These are phyloP conservation scores for Autographa gamma DNA, from an alignment of 2,888 invertebrate genomes.

Conservation along the genomic window DNA sequence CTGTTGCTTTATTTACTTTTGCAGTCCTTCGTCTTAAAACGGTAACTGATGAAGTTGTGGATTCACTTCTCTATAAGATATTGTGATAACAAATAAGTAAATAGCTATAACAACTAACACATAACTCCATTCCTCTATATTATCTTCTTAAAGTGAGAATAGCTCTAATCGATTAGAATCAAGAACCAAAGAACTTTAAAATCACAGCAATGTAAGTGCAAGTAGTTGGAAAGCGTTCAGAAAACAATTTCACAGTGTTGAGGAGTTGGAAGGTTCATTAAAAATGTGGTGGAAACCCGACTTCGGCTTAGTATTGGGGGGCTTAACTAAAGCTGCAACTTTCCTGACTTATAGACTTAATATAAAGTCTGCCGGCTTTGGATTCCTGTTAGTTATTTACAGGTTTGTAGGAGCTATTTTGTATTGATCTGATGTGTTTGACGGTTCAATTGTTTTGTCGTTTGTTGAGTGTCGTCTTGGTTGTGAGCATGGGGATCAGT, in stretches of 20 bases:
- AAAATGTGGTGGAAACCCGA: constrained; percentile 64
- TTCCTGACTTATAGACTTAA: constrained; percentile 67
- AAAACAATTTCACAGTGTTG: constrained; percentile 60
- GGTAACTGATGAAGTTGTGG: too few relatives aligned
- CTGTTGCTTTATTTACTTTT: too few relatives aligned
- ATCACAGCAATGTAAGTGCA: constrained; percentile 22
- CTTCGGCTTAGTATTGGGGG: constrained; percentile 62
- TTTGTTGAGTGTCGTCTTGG: background rate
- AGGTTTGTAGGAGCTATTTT: constrained; percentile 17
- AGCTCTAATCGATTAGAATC: background rate
- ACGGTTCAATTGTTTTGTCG: background rate
- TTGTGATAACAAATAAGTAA: too few relatives aligned
- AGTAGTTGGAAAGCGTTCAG: constrained; percentile 52
- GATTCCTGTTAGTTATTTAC: constrained; percentile 53
- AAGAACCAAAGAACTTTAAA: constrained; percentile 12
- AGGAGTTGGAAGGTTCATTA: constrained; percentile 64
- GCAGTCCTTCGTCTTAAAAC: too few relatives aligned
- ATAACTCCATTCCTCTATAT: background rate
- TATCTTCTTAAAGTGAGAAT: background rate
- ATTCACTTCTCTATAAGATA: too few relatives aligned
- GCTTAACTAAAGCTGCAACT: constrained; percentile 66
- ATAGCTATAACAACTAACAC: too few relatives aligned
- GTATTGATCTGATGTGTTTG: constrained; percentile 10
- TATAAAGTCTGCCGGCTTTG: constrained; percentile 46
- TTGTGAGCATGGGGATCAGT: too few relatives aligned